Conservation (phyloP, 2,113 vertebrate species). For the Nannospalax galili region DNA sequence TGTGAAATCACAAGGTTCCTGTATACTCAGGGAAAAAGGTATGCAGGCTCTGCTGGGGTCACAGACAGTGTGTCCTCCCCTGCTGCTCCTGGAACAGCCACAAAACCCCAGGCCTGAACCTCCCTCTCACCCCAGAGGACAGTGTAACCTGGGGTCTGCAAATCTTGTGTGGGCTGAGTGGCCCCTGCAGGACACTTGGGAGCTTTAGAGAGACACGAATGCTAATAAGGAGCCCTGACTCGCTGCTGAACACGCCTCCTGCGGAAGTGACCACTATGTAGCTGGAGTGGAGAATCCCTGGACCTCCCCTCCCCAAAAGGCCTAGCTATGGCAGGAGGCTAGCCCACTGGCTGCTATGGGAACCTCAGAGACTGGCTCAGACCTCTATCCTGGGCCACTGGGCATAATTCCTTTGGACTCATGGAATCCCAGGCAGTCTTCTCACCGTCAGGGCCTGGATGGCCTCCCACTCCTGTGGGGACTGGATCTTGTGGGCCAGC, state of each 20-base stretch:
- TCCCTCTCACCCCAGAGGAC: background rate
- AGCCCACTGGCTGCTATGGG: background rate
- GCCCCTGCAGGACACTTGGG: background rate
- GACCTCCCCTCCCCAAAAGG: background rate
- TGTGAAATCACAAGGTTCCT: background rate
- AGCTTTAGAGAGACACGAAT: background rate
- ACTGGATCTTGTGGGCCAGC: constrained; percentile 98
- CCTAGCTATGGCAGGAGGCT: background rate
- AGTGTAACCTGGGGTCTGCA: background rate
- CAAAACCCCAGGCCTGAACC: background rate
- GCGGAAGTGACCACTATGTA: background rate
- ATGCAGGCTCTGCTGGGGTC: fast-evolving
- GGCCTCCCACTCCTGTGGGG: constrained; percentile 98
- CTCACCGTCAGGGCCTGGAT: constrained; percentile 95
- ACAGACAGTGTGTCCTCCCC: too few species aligned
- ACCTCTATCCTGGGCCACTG: background rate
- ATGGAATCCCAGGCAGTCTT: background rate
- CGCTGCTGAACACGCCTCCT: background rate
- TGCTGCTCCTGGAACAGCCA: background rate
- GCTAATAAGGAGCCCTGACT: background rate
- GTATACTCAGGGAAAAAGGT: background rate
- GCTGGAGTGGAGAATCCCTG: background rate
- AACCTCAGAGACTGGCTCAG: background rate
- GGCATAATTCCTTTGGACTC: background rate
- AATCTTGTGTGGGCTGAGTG: background rate